Evolutionary conservation across 2,888 invertebrate species (phyloP), one percentile per base, ranked within the genome.

Genomic region (Pterobdella sp.): DNA sequence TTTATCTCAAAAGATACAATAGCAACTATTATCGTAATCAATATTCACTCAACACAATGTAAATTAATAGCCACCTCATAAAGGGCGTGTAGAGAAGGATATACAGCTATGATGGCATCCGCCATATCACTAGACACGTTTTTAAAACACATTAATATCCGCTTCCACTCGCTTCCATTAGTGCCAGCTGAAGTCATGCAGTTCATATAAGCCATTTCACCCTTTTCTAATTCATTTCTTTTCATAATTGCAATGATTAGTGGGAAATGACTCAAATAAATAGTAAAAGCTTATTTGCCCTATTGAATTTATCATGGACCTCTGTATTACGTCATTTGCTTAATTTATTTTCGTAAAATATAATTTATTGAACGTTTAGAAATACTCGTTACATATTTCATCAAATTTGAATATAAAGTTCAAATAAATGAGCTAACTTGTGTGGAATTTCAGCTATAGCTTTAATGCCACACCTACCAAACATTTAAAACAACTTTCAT

Each of bases 391-490:
- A n/a, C n/a, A n/a, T n/a, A n/a, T n/a, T n/a, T n/a, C n/a, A n/a
- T n/a, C n/a, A n/a, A n/a, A n/a, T n/a, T n/a, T n/a, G n/a, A n/a
- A n/a, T n/a, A n/a, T 42, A 22, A 42, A 22, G 22, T 42, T 14
- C 22, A 42, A 14, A 22, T 42, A 42, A 42, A 7, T 42, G 49
- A 22, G 49, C 60, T 26, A 56, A 56, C 60, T 56, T 56, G 60
- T 56, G n/a, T 22, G 60, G 60, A n/a, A 56, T 22, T 56, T 56
- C 60, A 56, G 60, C 60, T 22, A 56, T 26, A 26, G 60, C 60
- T n/a, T 56, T 56, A 14, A 56, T 56, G 60, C 4, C 7, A n/a
- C 60, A 56, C n/a, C 60, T 56, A 26, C 4, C 18, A 3, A 7
- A 14, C 18, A 14, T 42, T 42, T 42, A 42, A 18, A 42, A 14